Evolutionary conservation across 2,113 vertebrate species (phyloP), one percentile per base, ranked within the genome.

Genomic region (Neogale vison): DNA sequence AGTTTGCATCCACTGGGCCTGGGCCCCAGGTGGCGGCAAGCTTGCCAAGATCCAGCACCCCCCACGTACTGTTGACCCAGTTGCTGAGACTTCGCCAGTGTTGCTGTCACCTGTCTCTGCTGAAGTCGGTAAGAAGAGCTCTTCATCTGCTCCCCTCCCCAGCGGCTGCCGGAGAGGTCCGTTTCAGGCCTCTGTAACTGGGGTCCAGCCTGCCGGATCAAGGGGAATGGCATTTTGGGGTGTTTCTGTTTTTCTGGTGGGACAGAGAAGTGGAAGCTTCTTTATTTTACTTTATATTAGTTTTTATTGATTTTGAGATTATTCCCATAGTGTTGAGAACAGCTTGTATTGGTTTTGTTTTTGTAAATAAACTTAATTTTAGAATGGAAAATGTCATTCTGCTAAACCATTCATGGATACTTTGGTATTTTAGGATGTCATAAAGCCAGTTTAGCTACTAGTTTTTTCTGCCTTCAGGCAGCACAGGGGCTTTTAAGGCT

Each of bases 61-160:
- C 97, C 71, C 99, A 99, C 15, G 99, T 99, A 91, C 98, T 99
- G 97, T 99, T 77, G 74, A 77, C 99, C 2, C 98, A 99, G 97
- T 80, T 99, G 96, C 98, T 99, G 97, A 99, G 99, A 20, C 99
- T 99, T 61, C 99, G 99, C 67, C 99, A 99, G 97, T 99, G 99
- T 97, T 99, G 99, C 99, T 99, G 99, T 67, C 99, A 99, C 84
- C 99, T 99, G 59, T 99, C 99, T 4, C 98, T 99, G 74, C 99
- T 99, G 6, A 99, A 99, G 97, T 99, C 99, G 99, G 99, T 99
- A 97, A 98, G 98, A 36, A 21, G 24, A 52, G 39, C 12, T 20
- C 24, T 36, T 1, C 0, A 2, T 6, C 6, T 21, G 0, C 34
- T 15, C 0, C 9, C 12, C 9, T 8, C 52, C 21, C 12, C 12